Conservation (phyloP, 1,140 invertebrate species). For the Carposina sasakii region DNA sequence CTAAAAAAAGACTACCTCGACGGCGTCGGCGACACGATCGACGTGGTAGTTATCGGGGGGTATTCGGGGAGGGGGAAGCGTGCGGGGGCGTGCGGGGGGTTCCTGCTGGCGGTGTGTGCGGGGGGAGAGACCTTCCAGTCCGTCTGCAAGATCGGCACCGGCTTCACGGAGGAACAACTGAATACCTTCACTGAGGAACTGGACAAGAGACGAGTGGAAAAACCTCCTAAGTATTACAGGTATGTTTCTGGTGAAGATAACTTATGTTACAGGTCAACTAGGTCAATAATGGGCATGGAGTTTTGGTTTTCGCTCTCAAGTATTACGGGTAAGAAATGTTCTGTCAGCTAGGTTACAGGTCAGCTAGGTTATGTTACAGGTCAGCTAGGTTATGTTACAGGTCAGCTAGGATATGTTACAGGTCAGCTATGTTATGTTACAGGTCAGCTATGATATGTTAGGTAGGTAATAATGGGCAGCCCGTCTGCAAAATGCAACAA, state of each 20-base stretch:
- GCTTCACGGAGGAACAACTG: conserved; percentile 95
- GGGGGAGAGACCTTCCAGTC: conserved; percentile 92
- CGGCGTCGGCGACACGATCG: conserved; percentile 94
- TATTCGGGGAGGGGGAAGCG: conserved; percentile 96
- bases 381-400: too few species aligned
- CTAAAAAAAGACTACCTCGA: conserved; percentile 98
- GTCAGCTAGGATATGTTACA: too few species aligned
- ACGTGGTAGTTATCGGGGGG: conserved; percentile 96
- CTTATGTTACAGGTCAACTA: too few species aligned
- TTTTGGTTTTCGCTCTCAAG: too few species aligned
- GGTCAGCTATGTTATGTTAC: too few species aligned
- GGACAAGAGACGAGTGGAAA: conserved; percentile 81
- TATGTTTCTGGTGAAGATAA: conserved; percentile 10
- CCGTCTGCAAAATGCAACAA: too few species aligned
- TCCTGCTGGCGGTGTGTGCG: conserved; percentile 82
- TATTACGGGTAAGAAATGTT: too few species aligned
- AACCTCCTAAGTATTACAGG: conserved; percentile 88
- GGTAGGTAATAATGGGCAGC: too few species aligned
- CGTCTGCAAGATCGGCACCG: conserved; percentile 93
- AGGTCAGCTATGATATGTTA: too few species aligned
- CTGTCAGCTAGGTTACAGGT: too few species aligned
- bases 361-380: too few species aligned
- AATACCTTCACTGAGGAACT: conserved; percentile 85
- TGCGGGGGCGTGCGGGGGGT: conserved; percentile 96
- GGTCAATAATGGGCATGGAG: too few species aligned